Evolutionary conservation across 2,113 vertebrate species (phyloP).

Genomic region (Forbesichthys papilliferus): DNA sequence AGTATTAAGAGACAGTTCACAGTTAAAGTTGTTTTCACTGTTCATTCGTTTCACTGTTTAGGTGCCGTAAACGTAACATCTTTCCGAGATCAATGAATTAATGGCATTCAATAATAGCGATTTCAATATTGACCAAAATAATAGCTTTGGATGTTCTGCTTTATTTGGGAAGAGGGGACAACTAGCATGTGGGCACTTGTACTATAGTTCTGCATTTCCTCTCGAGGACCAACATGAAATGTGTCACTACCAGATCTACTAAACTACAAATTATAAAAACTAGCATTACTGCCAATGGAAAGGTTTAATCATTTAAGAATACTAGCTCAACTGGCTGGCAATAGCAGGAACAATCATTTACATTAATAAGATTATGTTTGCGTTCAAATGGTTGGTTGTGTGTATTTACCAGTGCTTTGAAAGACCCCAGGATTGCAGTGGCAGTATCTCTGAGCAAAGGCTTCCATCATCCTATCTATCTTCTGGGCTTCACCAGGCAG

Average conservation of each 20-base stretch:
- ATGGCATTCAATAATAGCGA: too few species aligned
- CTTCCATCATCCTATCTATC: conserved; percentile 95
- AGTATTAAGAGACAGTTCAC: too few species aligned
- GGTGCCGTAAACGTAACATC: too few species aligned
- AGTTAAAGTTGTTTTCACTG: too few species aligned
- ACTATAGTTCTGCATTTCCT: too few species aligned
- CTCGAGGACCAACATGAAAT: not conserved
- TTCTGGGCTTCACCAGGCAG: conserved; percentile 92
- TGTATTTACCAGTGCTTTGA: conserved; percentile 84
- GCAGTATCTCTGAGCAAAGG: conserved; percentile 90
- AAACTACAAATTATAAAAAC: not conserved
- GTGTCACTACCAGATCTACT: not conserved
- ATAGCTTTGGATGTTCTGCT: too few species aligned
- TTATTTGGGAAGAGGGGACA: too few species aligned
- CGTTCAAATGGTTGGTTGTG: not conserved
- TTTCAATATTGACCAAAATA: too few species aligned
- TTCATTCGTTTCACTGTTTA: too few species aligned
- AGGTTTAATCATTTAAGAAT: not conserved
- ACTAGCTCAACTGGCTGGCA: not conserved
- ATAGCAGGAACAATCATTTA: not conserved
- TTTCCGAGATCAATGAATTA: too few species aligned
- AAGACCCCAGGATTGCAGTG: conserved; percentile 89
- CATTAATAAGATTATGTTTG: not conserved
- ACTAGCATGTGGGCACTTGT: too few species aligned
- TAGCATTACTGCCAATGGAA: not conserved